Evolutionary conservation across 2,888 invertebrate genomes (phyloP), one percentile per base, ranked within the genome.

Genomic region (Lasioglossum zephyrum): DNA sequence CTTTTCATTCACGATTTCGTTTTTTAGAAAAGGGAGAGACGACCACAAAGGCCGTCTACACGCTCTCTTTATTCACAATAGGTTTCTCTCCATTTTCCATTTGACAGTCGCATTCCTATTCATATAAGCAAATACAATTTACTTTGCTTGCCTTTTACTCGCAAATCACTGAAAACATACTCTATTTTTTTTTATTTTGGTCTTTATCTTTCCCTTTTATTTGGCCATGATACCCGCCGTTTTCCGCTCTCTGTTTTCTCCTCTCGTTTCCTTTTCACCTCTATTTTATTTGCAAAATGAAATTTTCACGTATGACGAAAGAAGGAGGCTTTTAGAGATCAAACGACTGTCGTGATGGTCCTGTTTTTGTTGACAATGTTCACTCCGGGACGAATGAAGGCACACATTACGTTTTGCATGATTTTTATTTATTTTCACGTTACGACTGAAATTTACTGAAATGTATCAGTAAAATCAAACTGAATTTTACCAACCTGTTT

Each of bases 71-170:
- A 8, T 39, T 72, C 49, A 49, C 77, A 66, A 84, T 73, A 53
- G 41, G 53, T 57, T 57, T 82, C 76, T 53, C 47, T 36, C 26
- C n/a, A 76, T 66, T 82, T 49, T n/a, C 41, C 72, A 63, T 44
- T 9, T 44, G 39, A 36, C 26, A 70, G 44, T 22, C 47, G 63
- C 69, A 41, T 57, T 69, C 31, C 70, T 47, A 69, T 73, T 39
- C 78, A 73, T 22, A 22, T 60, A 77, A 53, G 81, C 81, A 83
- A 85, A 87, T 87, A 79, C 66, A 74, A 86, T 86, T 84, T 84
- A 73, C 77, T 74, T 74, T 84, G 73, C 77, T 74, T 74, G 31
- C 63, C 80, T 77, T 81, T 82, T 78, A 79, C 81, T 44, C 31
- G 22, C 73, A 77, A 73, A 72, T 81, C 74, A 72, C 47, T 70